These are phyloP conservation scores for Oncorhynchus clarkii DNA, from an alignment of 2,113 vertebrate genomes.

Conservation along the genomic window DNA sequence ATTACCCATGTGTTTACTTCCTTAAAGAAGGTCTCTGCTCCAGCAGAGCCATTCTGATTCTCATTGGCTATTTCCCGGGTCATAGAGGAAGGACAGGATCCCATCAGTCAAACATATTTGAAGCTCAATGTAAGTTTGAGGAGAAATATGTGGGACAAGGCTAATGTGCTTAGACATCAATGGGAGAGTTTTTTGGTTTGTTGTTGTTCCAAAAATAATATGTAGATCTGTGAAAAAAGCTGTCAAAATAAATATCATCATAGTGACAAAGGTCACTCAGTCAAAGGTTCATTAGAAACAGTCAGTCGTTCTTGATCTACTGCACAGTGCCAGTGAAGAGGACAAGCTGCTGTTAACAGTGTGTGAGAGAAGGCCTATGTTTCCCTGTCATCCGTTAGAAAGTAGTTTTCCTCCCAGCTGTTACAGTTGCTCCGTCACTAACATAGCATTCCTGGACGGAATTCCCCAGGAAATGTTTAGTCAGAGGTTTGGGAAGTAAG, in stretches of 20 bases:
- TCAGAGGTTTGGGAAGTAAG: conserved; percentile 39
- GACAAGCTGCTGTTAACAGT: conserved; percentile 11
- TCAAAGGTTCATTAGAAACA: neutral
- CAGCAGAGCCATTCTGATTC: neutral
- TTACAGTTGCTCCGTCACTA: conserved; percentile 61
- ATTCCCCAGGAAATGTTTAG: conserved; percentile 67
- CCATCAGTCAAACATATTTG: neutral
- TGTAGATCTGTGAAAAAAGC: too few species aligned
- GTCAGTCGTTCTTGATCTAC: neutral
- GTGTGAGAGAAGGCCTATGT: conserved; percentile 23
- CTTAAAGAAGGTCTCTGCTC: neutral
- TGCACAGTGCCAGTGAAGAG: neutral
- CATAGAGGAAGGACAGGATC: neutral
- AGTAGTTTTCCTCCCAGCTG: conserved; percentile 60
- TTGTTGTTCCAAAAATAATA: neutral
- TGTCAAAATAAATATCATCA: neutral
- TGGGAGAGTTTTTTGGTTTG: neutral
- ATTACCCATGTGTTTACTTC: neutral
- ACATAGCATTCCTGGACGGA: conserved; percentile 61
- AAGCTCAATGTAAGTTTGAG: neutral
- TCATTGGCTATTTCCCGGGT: neutral
- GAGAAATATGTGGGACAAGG: neutral
- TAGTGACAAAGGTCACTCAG: neutral
- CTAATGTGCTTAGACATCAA: neutral
- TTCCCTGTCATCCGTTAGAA: conserved; percentile 49